Evolutionary conservation across 2,888 invertebrate species (phyloP), one percentile per base, ranked within the genome.

Genomic region (Apotomis betuletana): DNA sequence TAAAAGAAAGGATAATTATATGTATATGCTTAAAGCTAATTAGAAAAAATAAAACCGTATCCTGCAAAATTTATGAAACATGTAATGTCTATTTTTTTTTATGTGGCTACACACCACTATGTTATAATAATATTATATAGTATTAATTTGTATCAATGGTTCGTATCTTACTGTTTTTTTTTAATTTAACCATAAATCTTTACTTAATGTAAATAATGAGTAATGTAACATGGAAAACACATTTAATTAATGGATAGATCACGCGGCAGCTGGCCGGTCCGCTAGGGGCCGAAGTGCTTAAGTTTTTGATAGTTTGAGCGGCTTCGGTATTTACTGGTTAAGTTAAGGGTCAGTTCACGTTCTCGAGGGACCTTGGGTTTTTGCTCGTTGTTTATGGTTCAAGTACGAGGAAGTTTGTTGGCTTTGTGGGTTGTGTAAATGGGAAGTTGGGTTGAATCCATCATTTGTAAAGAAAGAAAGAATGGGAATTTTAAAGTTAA

Each of bases 261-360:
- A 75, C 64, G 79, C 78, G 82, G 80, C 82, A 84, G 85, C 85
- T 77, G 84, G 85, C 87, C 82, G 80, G 80, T 78, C 84, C 80
- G 83, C 83, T 85, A 82, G 83, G 88, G 88, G 87, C 86, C 79
- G 85, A 85, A 90, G 88, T 87, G 84, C 83, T 85, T 85, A 92
- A 91, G 92, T 92, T 92, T 91, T 90, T 91, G 92, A 92, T 92
- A 91, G 92, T 92, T 92, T 85, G 87, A 88, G 85, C 85, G 90
- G 88, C 85, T 89, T 87, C 87, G 79, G 89, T 93, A 93, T 93
- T 93, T 93, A 93, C 92, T 90, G 90, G 87, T 85, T 85, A 91
- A 93, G 92, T 93, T 92, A 80, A 79, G 90, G 91, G 91, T 90
- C 91, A 89, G 87, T 86, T 85, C 74, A 82, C 80, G 78, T 74